Conservation (phyloP, 1,140 invertebrate species). For the Antheraea mylitta region DNA sequence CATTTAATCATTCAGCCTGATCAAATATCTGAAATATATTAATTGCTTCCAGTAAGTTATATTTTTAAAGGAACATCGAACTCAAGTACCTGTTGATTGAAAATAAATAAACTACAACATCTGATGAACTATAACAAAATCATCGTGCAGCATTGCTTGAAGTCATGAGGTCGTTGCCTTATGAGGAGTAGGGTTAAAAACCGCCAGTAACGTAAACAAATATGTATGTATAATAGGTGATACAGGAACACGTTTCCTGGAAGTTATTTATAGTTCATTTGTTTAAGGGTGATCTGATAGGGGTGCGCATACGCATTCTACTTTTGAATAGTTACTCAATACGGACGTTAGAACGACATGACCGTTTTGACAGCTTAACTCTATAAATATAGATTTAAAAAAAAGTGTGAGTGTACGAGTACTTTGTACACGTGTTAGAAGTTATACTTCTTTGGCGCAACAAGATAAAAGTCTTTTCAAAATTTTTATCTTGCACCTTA, state of each 20-base stretch:
- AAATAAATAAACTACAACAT: neutral
- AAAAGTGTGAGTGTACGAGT: too few species aligned
- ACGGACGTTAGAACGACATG: too few species aligned
- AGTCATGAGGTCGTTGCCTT: conserved; percentile 12
- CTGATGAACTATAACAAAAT: neutral
- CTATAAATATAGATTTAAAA: too few species aligned
- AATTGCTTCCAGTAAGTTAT: too few species aligned
- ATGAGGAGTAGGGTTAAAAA: conserved; percentile 29
- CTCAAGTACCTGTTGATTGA: neutral
- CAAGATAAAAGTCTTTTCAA: too few species aligned
- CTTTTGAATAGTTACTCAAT: neutral
- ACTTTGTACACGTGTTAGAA: too few species aligned
- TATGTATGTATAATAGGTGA: conserved; percentile 33
- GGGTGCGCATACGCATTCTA: conserved; percentile 24
- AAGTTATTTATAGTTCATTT: conserved; percentile 42
- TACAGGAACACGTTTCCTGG: conserved; percentile 42
- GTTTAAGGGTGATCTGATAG: conserved; percentile 27
- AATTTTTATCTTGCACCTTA: too few species aligned
- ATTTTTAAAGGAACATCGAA: too few species aligned
- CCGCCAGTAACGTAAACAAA: conserved; percentile 51
- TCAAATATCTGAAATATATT: too few species aligned
- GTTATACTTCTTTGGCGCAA: too few species aligned
- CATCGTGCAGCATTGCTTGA: neutral
- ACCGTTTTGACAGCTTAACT: too few species aligned
- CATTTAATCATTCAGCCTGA: too few species aligned